These are phyloP conservation scores for Margaritifera margaritifera DNA, from an alignment of 2,888 invertebrate genomes.

Conservation along the genomic window DNA sequence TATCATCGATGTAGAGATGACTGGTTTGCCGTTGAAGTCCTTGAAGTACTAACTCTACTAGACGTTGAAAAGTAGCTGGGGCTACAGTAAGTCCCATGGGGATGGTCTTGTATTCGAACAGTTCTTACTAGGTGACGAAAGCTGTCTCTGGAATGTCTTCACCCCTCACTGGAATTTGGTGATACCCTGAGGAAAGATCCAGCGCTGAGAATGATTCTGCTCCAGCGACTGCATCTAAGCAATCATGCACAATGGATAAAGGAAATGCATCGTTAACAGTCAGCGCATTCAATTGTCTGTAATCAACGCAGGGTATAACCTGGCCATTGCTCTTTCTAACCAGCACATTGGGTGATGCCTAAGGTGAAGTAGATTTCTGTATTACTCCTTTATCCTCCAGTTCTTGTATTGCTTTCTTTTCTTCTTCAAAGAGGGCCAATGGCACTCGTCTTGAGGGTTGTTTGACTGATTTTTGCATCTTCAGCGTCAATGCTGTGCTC, in stretches of 20 bases:
- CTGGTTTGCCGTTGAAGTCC: constrained; percentile 13
- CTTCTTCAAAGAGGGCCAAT: constrained; percentile 3
- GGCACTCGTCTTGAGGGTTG: constrained; percentile 13
- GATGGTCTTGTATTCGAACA: constrained; percentile 15
- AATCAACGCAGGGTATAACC: constrained; percentile 13
- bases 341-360: constrained; percentile 15
- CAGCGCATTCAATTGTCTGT: constrained; percentile 5
- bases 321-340: constrained; percentile 7
- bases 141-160: constrained; percentile 21
- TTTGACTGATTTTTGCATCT: constrained; percentile 9
- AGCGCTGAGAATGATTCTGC: constrained; percentile 12
- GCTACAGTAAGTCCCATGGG: constrained; percentile 13
- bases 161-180: constrained; percentile 15
- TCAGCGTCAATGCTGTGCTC: constrained; percentile 15
- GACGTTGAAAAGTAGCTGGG: constrained; percentile 7
- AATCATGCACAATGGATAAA: constrained; percentile 11
- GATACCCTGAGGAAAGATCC: constrained; percentile 15
- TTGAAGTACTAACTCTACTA: constrained; percentile 7
- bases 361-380: constrained; percentile 15
- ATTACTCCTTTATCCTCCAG: constrained; percentile 17
- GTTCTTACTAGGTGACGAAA: constrained; percentile 20
- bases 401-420: constrained; percentile 12
- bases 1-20: constrained; percentile 10
- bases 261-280: constrained; percentile 7
- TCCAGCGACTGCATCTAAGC: constrained; percentile 11